phyloP scores from a whole-genome alignment of 2,888 invertebrate species.

The Agrochola macilenta region DNA sequence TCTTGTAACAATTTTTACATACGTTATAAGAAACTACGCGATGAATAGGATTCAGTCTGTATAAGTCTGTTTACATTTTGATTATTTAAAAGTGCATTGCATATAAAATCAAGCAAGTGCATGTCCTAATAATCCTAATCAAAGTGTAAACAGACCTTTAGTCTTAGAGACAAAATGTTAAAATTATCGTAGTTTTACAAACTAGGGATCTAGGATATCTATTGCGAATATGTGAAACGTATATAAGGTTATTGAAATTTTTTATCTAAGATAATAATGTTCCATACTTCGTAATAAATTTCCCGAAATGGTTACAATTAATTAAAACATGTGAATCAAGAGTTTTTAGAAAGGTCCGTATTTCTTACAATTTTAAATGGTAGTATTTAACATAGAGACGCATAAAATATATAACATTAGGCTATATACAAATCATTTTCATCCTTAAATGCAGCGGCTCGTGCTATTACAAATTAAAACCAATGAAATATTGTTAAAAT shows the following conservation, averaged over 20 bases:
- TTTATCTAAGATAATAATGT: background rate
- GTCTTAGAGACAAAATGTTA: conserved; percentile 8
- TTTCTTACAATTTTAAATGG: background rate
- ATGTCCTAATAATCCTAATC: conserved; percentile 3
- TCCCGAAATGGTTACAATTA: background rate
- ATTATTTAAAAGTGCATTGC: conserved; percentile 1
- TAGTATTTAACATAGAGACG: conserved; percentile 28
- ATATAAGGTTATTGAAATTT: background rate
- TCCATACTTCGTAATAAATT: conserved; percentile 23
- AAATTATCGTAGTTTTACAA: conserved; percentile 8
- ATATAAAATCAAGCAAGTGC: conserved; percentile 26
- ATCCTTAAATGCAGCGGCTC: conserved; percentile 19
- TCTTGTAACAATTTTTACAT: conserved; percentile 29
- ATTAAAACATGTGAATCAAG: background rate
- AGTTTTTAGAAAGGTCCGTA: background rate
- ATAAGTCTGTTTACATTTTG: conserved; percentile 32
- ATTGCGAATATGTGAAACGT: conserved; percentile 24
- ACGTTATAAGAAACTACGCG: conserved; percentile 26
- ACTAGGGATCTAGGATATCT: conserved; percentile 13
- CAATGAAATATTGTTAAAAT: conserved; percentile 1
- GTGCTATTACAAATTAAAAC: conserved; percentile 38
- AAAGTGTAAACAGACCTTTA: conserved; percentile 9
- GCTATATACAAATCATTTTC: conserved; percentile 34
- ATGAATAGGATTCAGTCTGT: conserved; percentile 39
- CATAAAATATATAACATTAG: conserved; percentile 22